Conservation (phyloP, 2,797 vertebrate genomes). For the Limosa lapponica region DNA sequence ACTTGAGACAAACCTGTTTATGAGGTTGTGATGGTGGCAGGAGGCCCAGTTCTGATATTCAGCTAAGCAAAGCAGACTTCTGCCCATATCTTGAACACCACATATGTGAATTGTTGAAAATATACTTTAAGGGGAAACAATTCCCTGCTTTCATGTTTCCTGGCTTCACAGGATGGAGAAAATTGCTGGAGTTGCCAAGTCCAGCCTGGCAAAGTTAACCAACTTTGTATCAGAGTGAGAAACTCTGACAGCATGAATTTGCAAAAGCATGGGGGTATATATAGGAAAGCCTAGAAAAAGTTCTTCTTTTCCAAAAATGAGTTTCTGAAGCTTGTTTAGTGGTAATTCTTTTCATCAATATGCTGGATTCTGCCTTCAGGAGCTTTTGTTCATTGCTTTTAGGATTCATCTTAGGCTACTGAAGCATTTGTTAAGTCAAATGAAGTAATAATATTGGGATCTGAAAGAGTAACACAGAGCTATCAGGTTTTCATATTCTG, state of each 20-base stretch:
- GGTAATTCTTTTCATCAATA: not conserved
- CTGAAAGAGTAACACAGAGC: not conserved
- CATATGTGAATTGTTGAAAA: slow-evolving; percentile 24
- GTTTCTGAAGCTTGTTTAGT: not conserved
- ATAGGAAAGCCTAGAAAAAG: not conserved
- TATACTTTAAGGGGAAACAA: slow-evolving; percentile 11
- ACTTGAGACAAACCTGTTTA: not conserved
- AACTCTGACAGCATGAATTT: not conserved
- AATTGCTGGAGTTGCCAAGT: slow-evolving; percentile 10
- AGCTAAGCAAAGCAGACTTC: slow-evolving; percentile 9
- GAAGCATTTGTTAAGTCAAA: not conserved
- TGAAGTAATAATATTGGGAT: not conserved
- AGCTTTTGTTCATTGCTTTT: not conserved
- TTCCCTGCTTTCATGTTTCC: not conserved
- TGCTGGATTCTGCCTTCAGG: not conserved
- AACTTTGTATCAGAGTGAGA: not conserved
- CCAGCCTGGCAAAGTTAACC: slow-evolving; percentile 1
- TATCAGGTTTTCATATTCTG: not conserved
- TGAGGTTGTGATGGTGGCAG: not conserved
- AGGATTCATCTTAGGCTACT: not conserved
- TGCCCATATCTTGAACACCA: not conserved
- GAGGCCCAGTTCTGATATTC: not conserved
- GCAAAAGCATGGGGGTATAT: not conserved
- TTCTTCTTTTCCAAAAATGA: not conserved
- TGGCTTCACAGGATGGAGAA: slow-evolving; percentile 6